Conservation (phyloP, 2,888 invertebrate species). For the Platypus cylindrus region DNA sequence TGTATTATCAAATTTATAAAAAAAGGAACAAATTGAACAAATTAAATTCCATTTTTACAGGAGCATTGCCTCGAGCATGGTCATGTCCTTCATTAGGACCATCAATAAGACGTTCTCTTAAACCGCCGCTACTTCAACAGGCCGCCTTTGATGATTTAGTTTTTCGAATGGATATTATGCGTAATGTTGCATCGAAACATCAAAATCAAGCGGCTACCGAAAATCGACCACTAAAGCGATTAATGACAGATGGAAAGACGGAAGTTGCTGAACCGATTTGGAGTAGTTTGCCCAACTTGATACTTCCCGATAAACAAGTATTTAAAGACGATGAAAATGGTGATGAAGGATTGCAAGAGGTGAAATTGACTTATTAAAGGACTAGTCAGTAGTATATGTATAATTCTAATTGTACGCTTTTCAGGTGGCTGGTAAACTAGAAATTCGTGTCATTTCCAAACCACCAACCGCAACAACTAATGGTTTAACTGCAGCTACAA, state of each 20-base stretch:
- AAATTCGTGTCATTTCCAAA: constrained; percentile 70
- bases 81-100: constrained; percentile 36
- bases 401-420: constrained; percentile 5
- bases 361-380: constrained; percentile 10
- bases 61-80: constrained; percentile 33
- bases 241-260: too few species aligned
- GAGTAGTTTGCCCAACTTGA: constrained; percentile 30
- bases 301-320: constrained; percentile 23
- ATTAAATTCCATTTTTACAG: too few species aligned
- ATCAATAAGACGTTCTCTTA: constrained; percentile 48
- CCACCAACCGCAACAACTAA: constrained; percentile 32
- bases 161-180: constrained; percentile 72
- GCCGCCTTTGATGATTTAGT: constrained; percentile 73
- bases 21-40: too few species aligned
- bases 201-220: constrained; percentile 3
- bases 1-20: too few species aligned
- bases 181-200: constrained; percentile 57
- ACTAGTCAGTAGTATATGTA: neutral
- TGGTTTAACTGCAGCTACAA: constrained; percentile 7
- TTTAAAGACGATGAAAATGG: constrained; percentile 17
- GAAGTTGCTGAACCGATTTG: constrained; percentile 15
- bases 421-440: constrained; percentile 62
- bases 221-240: too few species aligned
- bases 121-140: constrained; percentile 73
- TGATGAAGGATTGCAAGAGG: constrained; percentile 32